Percentiles rank a stretch among this genome's conserved stretches.
These are phyloP conservation scores for Sebastes glaucus DNA, from an alignment of 2,797 vertebrate species.

Conservation along the genomic window DNA sequence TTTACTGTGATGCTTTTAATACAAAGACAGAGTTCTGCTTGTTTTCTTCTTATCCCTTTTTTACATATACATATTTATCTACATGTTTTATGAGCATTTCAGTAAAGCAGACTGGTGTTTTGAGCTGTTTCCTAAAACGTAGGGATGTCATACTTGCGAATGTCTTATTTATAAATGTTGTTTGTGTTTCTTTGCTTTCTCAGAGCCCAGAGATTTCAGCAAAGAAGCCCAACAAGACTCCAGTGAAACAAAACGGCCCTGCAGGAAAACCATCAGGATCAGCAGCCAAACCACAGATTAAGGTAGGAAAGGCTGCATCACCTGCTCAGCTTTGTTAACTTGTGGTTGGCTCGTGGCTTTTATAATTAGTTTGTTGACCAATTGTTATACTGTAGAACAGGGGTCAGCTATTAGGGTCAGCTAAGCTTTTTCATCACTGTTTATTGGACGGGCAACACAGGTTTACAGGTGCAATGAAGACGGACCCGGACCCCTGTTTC, in stretches of 20 bases:
- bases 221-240: constrained; percentile 77
- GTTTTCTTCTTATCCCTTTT: neutral
- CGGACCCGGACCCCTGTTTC: neutral
- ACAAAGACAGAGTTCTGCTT: neutral
- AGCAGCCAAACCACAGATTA: constrained; percentile 64
- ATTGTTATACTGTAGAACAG: neutral
- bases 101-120: neutral
- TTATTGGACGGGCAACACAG: neutral
- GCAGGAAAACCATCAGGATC: constrained; percentile 74
- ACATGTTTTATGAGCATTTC: neutral
- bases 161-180: neutral
- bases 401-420: neutral
- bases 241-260: constrained; percentile 78
- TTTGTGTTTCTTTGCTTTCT: neutral
- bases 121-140: neutral
- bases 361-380: neutral
- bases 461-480: neutral
- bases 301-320: constrained; percentile 65
- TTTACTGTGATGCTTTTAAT: neutral
- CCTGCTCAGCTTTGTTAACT: neutral
- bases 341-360: neutral
- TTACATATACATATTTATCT: neutral
- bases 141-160: neutral
- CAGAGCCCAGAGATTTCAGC: constrained; percentile 58
- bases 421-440: neutral